Evolutionary conservation across 2,888 invertebrate species (phyloP), one percentile per base, ranked within the genome.

Genomic region (Eutolmus rufibarbis): DNA sequence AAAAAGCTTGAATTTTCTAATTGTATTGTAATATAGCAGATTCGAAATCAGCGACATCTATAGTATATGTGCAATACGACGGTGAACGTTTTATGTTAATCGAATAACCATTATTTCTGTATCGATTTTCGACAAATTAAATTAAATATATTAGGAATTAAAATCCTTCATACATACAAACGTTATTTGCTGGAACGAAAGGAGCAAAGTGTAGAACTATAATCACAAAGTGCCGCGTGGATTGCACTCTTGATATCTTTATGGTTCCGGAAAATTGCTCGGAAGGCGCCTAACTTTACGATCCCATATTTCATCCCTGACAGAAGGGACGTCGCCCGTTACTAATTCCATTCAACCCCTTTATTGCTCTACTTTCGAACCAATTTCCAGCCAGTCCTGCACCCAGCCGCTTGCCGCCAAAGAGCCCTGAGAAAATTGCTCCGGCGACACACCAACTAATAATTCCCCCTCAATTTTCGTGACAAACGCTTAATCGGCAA

Each of bases 401-500:
- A 23, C 28, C 23, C 5, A 12, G 9, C 12, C 19, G 66, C 0
- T 23, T 23, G 12, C 66, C 28, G 66, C 66, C 12, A 66, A 66
- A 66, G 31, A 37, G 28, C 66, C 66, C 19, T 66, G 66, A 66
- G 28, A 28, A 66, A 66, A 28, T 23, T 66, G 66, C 23, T 28
- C 28, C 66, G 66, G 19, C 28, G 66, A 28, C 66, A 66, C 12
- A 56, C 43, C 2, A 16, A 14, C 51, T 79, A 79, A 79, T 79
- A 79, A 79, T 79, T 79, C 79, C 66, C 79, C 66, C 56, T 79
- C 51, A 79, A 79, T 79, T 51, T 37, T 79, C 51, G 46, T 79
- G 23, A 79, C 40, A 34, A 66, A 12, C 66, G 66, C 66, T 79
- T 79, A 51, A 51, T 79, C 79, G 79, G 79, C 79, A 51, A 16